A percentile compares a stretch with the other conserved stretches of the same genome.
phyloP scores from a whole-genome alignment of 2,888 invertebrate genomes.

The Lasiommata megera region DNA sequence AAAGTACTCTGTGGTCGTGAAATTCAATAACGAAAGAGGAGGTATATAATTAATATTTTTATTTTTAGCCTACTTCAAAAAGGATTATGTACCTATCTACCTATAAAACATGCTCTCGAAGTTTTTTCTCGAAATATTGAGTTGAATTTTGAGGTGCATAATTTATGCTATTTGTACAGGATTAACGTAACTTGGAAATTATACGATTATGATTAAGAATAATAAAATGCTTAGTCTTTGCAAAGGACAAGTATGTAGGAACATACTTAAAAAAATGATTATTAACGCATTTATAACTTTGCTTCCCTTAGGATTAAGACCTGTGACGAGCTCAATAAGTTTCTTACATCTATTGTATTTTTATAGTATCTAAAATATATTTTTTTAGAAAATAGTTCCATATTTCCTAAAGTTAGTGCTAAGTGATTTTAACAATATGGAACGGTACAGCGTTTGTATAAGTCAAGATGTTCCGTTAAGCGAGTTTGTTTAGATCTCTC shows the following conservation, averaged over 20 bases:
- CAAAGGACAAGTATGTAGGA: neutral
- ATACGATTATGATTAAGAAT: neutral
- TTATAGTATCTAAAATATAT: too few relatives aligned
- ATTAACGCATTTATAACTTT: constrained; percentile 44
- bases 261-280: neutral
- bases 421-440: neutral
- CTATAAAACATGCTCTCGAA: too few relatives aligned
- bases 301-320: constrained; percentile 68
- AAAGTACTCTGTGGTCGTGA: too few relatives aligned
- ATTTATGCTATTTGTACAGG: too few relatives aligned
- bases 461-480: constrained; percentile 33
- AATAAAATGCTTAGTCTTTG: neutral
- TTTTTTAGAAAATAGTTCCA: too few relatives aligned
- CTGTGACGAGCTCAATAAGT: constrained; percentile 44
- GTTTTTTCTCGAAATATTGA: too few relatives aligned
- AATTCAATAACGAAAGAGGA: neutral
- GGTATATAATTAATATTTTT: neutral
- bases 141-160: too few relatives aligned
- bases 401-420: too few relatives aligned
- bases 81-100: too few relatives aligned
- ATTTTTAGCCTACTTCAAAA: too few relatives aligned
- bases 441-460: neutral
- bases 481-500: constrained; percentile 14
- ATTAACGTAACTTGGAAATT: neutral
- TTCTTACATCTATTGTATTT: too few relatives aligned